These are phyloP conservation scores for Globia sparganii DNA, from an alignment of 2,888 invertebrate species.

Conservation along the genomic window DNA sequence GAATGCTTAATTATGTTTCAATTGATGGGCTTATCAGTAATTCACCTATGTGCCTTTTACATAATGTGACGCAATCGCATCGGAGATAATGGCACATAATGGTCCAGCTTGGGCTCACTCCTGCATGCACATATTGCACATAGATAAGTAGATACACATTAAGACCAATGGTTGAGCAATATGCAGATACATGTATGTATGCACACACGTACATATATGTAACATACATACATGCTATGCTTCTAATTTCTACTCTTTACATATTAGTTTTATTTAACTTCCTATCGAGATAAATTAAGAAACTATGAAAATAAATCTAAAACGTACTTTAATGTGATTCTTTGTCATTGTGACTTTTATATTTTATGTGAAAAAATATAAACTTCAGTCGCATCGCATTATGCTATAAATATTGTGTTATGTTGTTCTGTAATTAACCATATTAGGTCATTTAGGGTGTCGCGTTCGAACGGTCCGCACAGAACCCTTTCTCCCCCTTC, in stretches of 20 bases:
- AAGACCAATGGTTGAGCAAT: neutral
- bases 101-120: neutral
- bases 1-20: slow-evolving; percentile 1
- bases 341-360: too few relatives aligned
- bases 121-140: neutral
- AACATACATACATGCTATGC: neutral
- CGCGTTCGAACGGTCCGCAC: slow-evolving; percentile 42
- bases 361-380: neutral
- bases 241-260: neutral
- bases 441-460: slow-evolving; percentile 45
- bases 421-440: slow-evolving; percentile 56
- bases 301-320: neutral
- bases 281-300: neutral
- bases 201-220: neutral
- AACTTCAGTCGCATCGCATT: neutral
- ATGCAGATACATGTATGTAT: neutral
- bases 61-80: neutral
- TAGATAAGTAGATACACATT: neutral
- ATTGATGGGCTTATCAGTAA: neutral
- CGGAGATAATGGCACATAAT: neutral
- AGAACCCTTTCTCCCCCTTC: slow-evolving; percentile 12
- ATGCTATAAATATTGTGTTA: slow-evolving; percentile 31
- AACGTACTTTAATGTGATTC: neutral
- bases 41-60: neutral
- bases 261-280: too few relatives aligned